phyloP scores from a whole-genome alignment of 2,797 vertebrate genomes.

The Gymnoscopelus microlampas region DNA sequence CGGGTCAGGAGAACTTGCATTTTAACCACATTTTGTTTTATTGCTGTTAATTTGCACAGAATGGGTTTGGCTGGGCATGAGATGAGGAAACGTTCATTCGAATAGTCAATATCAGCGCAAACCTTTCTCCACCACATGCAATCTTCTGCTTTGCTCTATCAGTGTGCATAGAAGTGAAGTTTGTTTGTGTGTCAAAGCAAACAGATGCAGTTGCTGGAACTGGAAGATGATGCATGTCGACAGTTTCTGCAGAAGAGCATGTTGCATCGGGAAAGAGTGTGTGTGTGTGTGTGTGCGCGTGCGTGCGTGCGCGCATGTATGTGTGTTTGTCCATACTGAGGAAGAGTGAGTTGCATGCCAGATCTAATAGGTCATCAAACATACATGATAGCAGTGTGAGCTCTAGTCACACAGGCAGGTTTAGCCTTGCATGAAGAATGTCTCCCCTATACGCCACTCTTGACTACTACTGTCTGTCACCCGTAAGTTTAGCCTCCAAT shows the following conservation, averaged over 20 bases:
- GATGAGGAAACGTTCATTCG: too few species aligned
- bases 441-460: neutral
- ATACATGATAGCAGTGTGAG: neutral
- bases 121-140: too few species aligned
- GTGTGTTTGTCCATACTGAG: neutral
- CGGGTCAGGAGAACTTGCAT: conserved; percentile 7
- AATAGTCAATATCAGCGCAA: too few species aligned
- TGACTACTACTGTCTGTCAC: neutral
- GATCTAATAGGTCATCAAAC: neutral
- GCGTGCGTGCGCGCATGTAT: neutral
- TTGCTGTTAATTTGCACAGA: neutral
- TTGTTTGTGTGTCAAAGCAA: conserved; percentile 54
- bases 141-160: too few species aligned
- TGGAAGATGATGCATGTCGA: conserved; percentile 56
- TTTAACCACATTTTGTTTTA: conserved; percentile 17
- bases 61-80: neutral
- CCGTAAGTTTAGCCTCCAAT: neutral
- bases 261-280: neutral
- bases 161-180: neutral
- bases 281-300: conserved; percentile 23
- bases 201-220: conserved; percentile 4
- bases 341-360: neutral
- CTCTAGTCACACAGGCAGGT: too few species aligned
- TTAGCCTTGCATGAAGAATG: conserved; percentile 10
- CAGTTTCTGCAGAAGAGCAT: conserved; percentile 35